Evolutionary conservation across 2,113 vertebrate genomes (phyloP).

Genomic region (Dasypus novemcinctus): DNA sequence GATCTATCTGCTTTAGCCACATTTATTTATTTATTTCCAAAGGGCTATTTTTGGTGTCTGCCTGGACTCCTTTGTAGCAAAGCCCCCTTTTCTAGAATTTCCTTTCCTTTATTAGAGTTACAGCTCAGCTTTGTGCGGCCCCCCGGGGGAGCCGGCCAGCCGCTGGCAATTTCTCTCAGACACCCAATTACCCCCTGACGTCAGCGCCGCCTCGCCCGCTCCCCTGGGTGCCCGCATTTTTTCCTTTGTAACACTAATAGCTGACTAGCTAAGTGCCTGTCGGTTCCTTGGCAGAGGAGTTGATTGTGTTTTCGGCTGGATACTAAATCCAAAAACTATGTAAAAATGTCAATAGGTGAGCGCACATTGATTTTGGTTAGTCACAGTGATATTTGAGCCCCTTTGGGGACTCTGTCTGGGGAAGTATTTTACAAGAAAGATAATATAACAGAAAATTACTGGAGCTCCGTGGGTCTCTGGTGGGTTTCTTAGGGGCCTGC

Average conservation of each 20-base stretch:
- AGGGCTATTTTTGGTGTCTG: conserved; percentile 86
- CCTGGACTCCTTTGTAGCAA: conserved; percentile 85
- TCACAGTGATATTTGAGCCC: conserved; percentile 90
- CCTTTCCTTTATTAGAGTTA: conserved; percentile 92
- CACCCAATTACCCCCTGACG: conserved; percentile 95
- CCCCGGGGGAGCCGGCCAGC: conserved; percentile 92
- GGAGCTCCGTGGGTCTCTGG: conserved; percentile 86
- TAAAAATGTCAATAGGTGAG: conserved; percentile 92
- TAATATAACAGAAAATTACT: conserved; percentile 91
- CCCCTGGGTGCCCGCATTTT: conserved; percentile 96
- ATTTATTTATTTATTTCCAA: conserved; percentile 81
- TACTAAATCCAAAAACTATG: conserved; percentile 91
- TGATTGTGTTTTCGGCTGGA: conserved; percentile 89
- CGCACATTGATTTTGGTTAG: conserved; percentile 90
- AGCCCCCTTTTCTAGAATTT: conserved; percentile 90
- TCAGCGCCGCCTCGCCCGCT: conserved; percentile 95
- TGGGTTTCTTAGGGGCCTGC: conserved; percentile 88
- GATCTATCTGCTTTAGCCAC: conserved; percentile 73
- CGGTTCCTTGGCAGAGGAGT: conserved; percentile 90
- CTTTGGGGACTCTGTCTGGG: conserved; percentile 87
- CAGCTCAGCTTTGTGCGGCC: conserved; percentile 87
- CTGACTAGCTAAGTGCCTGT: conserved; percentile 91
- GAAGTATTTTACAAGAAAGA: conserved; percentile 90
- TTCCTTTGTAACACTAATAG: conserved; percentile 91
- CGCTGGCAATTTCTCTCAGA: conserved; percentile 96